Conservation (phyloP, 2,797 vertebrate species). For the Sandelia bainsii region DNA sequence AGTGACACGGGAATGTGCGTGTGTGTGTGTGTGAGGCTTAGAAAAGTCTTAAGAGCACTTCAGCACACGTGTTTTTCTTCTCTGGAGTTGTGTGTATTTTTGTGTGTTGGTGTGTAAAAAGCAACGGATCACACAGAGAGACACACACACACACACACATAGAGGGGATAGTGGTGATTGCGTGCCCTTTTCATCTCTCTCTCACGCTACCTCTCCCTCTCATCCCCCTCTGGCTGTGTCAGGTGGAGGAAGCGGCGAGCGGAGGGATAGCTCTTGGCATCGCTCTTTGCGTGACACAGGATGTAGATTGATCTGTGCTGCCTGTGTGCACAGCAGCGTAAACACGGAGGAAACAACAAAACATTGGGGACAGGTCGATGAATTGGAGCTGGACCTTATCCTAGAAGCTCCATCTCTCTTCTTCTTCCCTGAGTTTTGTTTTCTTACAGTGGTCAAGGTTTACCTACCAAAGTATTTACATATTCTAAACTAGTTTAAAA, state of each 20-base stretch:
- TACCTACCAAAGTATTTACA: too few relatives aligned
- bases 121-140: slow-evolving; percentile 14
- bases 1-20: neutral
- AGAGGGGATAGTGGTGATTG: slow-evolving; percentile 45
- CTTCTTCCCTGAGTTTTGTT: too few relatives aligned
- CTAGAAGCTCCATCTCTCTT: slow-evolving; percentile 1
- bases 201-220: slow-evolving; percentile 69
- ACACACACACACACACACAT: slow-evolving; percentile 20
- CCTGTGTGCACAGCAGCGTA: slow-evolving; percentile 55
- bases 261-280: slow-evolving; percentile 62
- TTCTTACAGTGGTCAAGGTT: too few relatives aligned
- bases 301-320: slow-evolving; percentile 63
- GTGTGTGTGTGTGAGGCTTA: slow-evolving; percentile 2
- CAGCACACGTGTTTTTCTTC: slow-evolving; percentile 39
- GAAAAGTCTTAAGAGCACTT: slow-evolving; percentile 36
- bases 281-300: slow-evolving; percentile 70
- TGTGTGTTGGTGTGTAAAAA: slow-evolving; percentile 36
- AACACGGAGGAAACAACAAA: slow-evolving; percentile 53
- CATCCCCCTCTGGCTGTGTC: slow-evolving; percentile 42
- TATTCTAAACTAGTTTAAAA: too few relatives aligned
- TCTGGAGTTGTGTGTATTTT: slow-evolving; percentile 28
- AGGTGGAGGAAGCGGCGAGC: slow-evolving; percentile 31
- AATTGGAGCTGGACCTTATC: slow-evolving; percentile 28
- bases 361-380: slow-evolving; percentile 20
- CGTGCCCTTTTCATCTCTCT: slow-evolving; percentile 67